A percentile compares a stretch with the other conserved stretches of the same genome.
phyloP scores from a whole-genome alignment of 2,113 vertebrate genomes.

The Cinclus cinclus region DNA sequence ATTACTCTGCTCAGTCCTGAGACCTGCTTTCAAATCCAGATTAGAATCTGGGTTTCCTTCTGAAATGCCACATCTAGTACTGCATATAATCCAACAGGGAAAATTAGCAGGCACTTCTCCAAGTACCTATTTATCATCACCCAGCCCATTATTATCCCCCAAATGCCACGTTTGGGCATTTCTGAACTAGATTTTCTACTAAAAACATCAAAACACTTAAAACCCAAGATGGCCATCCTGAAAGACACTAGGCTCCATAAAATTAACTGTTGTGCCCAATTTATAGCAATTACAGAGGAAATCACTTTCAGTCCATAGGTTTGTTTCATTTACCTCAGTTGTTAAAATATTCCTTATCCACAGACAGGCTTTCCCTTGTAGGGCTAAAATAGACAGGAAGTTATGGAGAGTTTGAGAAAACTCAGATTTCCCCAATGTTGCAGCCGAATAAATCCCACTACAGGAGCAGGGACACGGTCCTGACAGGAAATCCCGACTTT shows the following conservation, averaged over 20 bases:
- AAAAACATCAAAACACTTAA: neutral
- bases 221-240: neutral
- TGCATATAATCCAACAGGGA: neutral
- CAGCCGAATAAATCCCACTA: neutral
- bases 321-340: neutral
- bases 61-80: neutral
- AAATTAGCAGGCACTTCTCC: neutral
- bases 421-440: neutral
- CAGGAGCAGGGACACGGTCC: neutral
- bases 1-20: neutral
- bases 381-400: neutral
- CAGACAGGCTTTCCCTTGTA: neutral
- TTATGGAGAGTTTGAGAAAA: neutral
- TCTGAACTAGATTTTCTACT: neutral
- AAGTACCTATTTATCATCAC: neutral
- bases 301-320: neutral
- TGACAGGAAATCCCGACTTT: neutral
- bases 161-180: neutral
- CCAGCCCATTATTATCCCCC: neutral
- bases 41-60: neutral
- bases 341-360: neutral
- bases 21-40: neutral
- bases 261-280: neutral
- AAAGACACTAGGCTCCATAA: neutral
- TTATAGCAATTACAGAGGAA: neutral